Evolutionary conservation across 2,888 invertebrate species (phyloP).

Genomic region (Empis livida): DNA sequence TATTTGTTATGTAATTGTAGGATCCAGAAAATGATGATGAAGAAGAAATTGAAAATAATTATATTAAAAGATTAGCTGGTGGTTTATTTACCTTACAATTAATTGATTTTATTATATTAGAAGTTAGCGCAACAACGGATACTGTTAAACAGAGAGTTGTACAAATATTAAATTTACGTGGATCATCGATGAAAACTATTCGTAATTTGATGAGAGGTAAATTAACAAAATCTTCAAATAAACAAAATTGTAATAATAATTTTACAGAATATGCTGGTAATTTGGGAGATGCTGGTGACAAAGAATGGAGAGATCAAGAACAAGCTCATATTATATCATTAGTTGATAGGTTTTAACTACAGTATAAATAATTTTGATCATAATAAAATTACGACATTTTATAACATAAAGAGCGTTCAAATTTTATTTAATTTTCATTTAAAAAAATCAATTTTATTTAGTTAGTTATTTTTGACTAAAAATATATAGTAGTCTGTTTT

Average conservation of each 20-base stretch:
- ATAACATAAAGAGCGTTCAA: no score
- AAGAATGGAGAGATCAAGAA: slow-evolving; percentile 68
- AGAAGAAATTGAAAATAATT: slow-evolving; percentile 72
- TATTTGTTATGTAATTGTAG: slow-evolving; percentile 14
- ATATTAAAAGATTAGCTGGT: slow-evolving; percentile 77
- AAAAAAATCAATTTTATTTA: no score
- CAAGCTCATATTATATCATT: slow-evolving; percentile 84
- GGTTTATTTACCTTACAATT: slow-evolving; percentile 95
- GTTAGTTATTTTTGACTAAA: no score
- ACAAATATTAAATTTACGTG: slow-evolving; percentile 76
- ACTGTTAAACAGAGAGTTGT: slow-evolving; percentile 73
- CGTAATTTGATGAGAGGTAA: slow-evolving; percentile 84
- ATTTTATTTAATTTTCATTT: no score
- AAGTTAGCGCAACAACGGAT: slow-evolving; percentile 54
- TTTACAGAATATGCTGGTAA: slow-evolving; percentile 84
- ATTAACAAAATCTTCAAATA: not conserved
- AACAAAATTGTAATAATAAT: not conserved
- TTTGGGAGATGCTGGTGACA: slow-evolving; percentile 78
- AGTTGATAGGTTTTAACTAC: slow-evolving; percentile 76
- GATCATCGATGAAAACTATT: slow-evolving; percentile 85
- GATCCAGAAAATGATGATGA: slow-evolving; percentile 44
- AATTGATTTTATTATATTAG: slow-evolving; percentile 78
- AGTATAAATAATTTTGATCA: no score
- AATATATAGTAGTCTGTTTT: no score
- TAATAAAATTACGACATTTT: no score